Evolutionary conservation across 1,140 invertebrate species (phyloP), one percentile per base, ranked within the genome.

Genomic region (Yoshiicerus persimilis): DNA sequence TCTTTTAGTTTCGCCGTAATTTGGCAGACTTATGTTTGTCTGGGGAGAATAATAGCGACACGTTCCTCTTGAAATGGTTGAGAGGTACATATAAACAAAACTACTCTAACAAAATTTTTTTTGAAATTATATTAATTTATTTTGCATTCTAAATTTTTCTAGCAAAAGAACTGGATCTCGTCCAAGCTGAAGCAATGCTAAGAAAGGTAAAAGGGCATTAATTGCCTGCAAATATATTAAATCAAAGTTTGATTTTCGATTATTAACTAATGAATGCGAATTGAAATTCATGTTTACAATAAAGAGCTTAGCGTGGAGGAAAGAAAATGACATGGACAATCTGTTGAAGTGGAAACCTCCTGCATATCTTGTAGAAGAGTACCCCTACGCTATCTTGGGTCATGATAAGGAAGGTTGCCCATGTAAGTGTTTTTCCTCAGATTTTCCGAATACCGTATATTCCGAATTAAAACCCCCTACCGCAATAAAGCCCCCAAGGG

Each of bases 181-280:
- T 25, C 4, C 56, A 89, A 34, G 86, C 88, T 16, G 88, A 89
- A 41, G 80, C 83, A 20, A 89, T 89, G 88, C 25, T 89, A 23
- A 41, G 88, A 80, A 89, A 86, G 13, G 83, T 87, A 62, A 83
- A 16, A 23, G 20, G 20, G 20, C 30, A 39, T 36, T 38, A 27
- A 13, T 41, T 10, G 34, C 1, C 9, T 9, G 4, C 41, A 83
- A 83, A 11, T 30, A n/a, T n/a, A n/a, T n/a, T n/a, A n/a, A n/a
- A n/a, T n/a, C n/a, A n/a, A n/a, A n/a, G n/a, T n/a, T n/a, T 36
- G 11, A 41, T 41, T 41, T 11, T 85, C 36, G 8, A 34, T 20
- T 13, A 16, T 16, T 85, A 6, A 41, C 13, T 8, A 41, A n/a
- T n/a, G n/a, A n/a, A n/a, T n/a, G n/a, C n/a, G n/a, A n/a, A n/a